Evolutionary conservation across 2,797 vertebrate genomes (phyloP).

Genomic region (Pseudochirops corinnae): DNA sequence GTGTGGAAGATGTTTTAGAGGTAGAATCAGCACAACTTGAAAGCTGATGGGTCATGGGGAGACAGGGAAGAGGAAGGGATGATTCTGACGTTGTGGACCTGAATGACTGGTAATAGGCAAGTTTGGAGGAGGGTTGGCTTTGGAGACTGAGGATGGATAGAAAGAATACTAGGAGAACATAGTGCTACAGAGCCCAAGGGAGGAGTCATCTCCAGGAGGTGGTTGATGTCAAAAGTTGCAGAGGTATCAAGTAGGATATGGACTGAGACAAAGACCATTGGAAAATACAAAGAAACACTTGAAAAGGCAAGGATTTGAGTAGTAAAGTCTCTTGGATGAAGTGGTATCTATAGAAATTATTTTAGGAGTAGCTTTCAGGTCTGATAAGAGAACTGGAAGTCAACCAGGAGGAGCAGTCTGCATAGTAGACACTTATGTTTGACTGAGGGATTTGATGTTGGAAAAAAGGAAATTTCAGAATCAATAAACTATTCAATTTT

Average conservation of each 20-base stretch:
- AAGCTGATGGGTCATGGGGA: not conserved
- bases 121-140: not conserved
- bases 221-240: not conserved
- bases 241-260: not conserved
- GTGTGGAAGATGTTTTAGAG: not conserved
- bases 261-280: not conserved
- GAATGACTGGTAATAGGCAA: not conserved
- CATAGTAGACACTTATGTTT: not conserved
- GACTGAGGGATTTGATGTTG: constrained; percentile 8
- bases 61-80: not conserved
- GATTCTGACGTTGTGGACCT: not conserved
- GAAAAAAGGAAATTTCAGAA: constrained; percentile 40
- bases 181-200: not conserved
- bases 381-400: not conserved
- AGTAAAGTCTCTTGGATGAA: not conserved
- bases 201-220: not conserved
- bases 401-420: constrained; percentile 4
- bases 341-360: constrained; percentile 4
- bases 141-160: too few relatives aligned
- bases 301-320: not conserved
- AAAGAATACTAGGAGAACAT: not conserved
- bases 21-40: not conserved
- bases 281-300: not conserved
- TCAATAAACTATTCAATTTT: constrained; percentile 31
- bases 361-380: constrained; percentile 39